Conservation (phyloP, 2,888 invertebrate species). For the Druceiella hillmani region DNA sequence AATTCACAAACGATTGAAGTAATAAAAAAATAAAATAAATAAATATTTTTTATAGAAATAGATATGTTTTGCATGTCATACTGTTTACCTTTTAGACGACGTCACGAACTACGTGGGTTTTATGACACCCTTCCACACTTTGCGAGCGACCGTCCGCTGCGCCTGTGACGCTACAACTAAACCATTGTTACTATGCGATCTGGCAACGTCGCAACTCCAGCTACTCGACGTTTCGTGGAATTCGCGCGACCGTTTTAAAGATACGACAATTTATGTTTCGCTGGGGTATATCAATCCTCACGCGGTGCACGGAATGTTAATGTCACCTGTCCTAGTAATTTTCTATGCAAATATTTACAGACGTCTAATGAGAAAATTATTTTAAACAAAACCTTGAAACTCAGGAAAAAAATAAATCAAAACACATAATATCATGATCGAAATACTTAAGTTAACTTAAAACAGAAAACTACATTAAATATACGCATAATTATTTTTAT, state of each 20-base stretch:
- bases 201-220: slow-evolving; percentile 11
- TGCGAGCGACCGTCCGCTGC: slow-evolving; percentile 5
- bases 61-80: slow-evolving; percentile 10
- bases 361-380: too few relatives aligned
- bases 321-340: too few relatives aligned
- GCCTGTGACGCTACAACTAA: slow-evolving; percentile 6
- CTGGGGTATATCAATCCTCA: slow-evolving; percentile 10
- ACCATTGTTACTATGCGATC: slow-evolving; percentile 10
- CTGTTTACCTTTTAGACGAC: slow-evolving; percentile 12
- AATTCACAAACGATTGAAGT: too few relatives aligned
- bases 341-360: too few relatives aligned
- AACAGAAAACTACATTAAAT: too few relatives aligned
- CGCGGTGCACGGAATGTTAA: slow-evolving; percentile 10
- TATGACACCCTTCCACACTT: slow-evolving; percentile 11
- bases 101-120: slow-evolving; percentile 12
- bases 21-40: slow-evolving; percentile 11
- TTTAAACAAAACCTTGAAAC: too few relatives aligned
- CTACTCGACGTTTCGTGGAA: slow-evolving; percentile 7
- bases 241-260: slow-evolving; percentile 6
- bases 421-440: too few relatives aligned
- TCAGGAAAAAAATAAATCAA: too few relatives aligned
- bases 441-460: too few relatives aligned
- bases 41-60: slow-evolving; percentile 11
- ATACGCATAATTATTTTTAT: too few relatives aligned
- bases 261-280: slow-evolving; percentile 10